These are phyloP conservation scores for Corythoichthys intestinalis DNA, from an alignment of 2,113 vertebrate species.

Conservation along the genomic window DNA sequence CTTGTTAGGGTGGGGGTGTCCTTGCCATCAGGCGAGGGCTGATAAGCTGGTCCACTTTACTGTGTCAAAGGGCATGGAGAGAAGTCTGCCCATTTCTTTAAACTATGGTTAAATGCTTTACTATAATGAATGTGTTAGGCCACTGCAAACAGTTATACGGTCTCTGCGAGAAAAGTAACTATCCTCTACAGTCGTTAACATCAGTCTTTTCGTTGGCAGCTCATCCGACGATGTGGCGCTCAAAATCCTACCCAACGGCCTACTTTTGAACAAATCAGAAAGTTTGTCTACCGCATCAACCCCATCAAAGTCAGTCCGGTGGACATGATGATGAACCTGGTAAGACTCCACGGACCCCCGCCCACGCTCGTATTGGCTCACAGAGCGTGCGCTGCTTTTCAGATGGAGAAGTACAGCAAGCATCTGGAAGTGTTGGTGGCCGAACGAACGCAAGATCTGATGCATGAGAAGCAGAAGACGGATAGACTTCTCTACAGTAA, in stretches of 20 bases:
- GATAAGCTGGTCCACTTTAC: too few species aligned
- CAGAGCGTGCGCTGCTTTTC: constrained; percentile 4
- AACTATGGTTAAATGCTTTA: too few species aligned
- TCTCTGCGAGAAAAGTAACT: too few species aligned
- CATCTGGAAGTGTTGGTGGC: constrained; percentile 83
- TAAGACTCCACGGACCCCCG: constrained; percentile 17
- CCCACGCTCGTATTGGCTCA: too few species aligned
- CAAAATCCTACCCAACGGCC: constrained; percentile 76
- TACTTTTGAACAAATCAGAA: constrained; percentile 81
- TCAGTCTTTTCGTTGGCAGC: constrained; percentile 43
- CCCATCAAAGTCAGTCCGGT: constrained; percentile 83
- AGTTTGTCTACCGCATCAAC: constrained; percentile 81
- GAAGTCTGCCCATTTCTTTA: too few species aligned
- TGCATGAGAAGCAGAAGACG: constrained; percentile 84
- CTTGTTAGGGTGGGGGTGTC: too few species aligned
- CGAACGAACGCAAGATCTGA: constrained; percentile 82
- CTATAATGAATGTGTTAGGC: too few species aligned
- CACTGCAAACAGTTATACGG: too few species aligned
- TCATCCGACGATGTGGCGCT: constrained; percentile 78
- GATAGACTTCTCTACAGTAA: constrained; percentile 81
- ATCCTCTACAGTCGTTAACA: background rate
- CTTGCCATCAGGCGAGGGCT: too few species aligned
- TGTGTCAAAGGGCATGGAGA: too few species aligned
- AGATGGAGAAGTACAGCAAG: constrained; percentile 91
- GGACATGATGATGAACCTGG: constrained; percentile 86